Percentiles rank a stretch among this genome's conserved stretches.
These are phyloP conservation scores for Mesoligia furuncula DNA, from an alignment of 2,888 invertebrate genomes.

Conservation along the genomic window DNA sequence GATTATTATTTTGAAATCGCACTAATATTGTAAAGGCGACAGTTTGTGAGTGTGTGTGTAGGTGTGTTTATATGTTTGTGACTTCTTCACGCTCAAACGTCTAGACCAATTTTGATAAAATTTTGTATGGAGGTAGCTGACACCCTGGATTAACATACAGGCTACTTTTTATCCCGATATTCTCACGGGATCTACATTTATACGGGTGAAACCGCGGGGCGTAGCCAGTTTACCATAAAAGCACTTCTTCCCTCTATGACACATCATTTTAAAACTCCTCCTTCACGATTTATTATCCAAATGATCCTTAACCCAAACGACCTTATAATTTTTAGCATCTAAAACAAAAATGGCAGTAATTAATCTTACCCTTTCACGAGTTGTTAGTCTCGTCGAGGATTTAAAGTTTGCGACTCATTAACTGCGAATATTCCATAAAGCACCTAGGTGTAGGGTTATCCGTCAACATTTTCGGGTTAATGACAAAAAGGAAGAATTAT, in stretches of 20 bases:
- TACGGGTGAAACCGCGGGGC: too few relatives aligned
- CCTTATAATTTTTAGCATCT: slow-evolving; percentile 51
- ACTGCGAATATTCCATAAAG: slow-evolving; percentile 76
- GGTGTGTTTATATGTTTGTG: too few relatives aligned
- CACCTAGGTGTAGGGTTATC: slow-evolving; percentile 50
- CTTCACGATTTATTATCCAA: slow-evolving; percentile 5
- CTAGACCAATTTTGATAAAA: too few relatives aligned
- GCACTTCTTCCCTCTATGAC: neutral
- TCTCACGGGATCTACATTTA: too few relatives aligned
- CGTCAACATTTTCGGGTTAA: slow-evolving; percentile 56
- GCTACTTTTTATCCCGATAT: too few relatives aligned
- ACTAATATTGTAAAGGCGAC: too few relatives aligned
- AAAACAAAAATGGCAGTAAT: slow-evolving; percentile 84
- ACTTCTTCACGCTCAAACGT: too few relatives aligned
- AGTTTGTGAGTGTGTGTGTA: too few relatives aligned
- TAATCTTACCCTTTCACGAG: slow-evolving; percentile 90
- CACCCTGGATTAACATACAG: too few relatives aligned
- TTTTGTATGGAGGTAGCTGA: too few relatives aligned
- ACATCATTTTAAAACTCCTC: neutral
- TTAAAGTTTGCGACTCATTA: slow-evolving; percentile 84
- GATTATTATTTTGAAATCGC: too few relatives aligned
- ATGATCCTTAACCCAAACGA: slow-evolving; percentile 21
- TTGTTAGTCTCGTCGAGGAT: slow-evolving; percentile 80
- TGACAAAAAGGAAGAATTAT: slow-evolving; percentile 18
- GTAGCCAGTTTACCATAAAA: neutral